These are phyloP conservation scores for Dione vanillae DNA, from an alignment of 2,888 invertebrate species.

Conservation along the genomic window DNA sequence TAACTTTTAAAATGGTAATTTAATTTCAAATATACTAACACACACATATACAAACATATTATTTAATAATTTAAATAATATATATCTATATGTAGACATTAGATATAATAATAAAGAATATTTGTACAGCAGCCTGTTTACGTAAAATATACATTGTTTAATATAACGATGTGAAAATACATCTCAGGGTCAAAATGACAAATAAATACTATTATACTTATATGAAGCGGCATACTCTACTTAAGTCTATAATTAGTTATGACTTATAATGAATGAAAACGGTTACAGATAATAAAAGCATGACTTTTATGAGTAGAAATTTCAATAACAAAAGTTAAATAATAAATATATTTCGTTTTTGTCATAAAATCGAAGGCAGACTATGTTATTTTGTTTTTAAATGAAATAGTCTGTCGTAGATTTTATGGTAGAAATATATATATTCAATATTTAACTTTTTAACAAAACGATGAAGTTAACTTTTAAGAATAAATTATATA, in stretches of 20 bases:
- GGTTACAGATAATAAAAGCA: no score
- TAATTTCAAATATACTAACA: not conserved
- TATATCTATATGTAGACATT: not conserved
- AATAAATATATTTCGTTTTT: no score
- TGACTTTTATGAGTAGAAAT: no score
- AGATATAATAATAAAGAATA: not conserved
- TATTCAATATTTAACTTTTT: no score
- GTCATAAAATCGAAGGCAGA: no score
- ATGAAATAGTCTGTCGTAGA: no score
- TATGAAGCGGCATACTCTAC: not conserved
- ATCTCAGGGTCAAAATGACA: constrained; percentile 4
- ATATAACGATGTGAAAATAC: constrained; percentile 3
- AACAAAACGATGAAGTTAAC: no score
- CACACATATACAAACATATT: not conserved
- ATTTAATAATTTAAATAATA: not conserved
- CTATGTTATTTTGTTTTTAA: no score
- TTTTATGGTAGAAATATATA: no score
- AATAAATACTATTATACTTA: not conserved
- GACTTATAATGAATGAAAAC: no score
- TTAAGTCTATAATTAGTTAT: not conserved
- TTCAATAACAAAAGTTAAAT: no score
- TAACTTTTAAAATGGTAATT: constrained; percentile 1
- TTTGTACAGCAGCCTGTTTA: constrained; percentile 5
- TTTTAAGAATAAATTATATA: no score
- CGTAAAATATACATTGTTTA: constrained; percentile 11